A percentile compares a stretch with the other conserved stretches of the same genome.
Evolutionary conservation across 2,113 vertebrate genomes (phyloP).

Genomic region (Oncorhynchus kisutch): DNA sequence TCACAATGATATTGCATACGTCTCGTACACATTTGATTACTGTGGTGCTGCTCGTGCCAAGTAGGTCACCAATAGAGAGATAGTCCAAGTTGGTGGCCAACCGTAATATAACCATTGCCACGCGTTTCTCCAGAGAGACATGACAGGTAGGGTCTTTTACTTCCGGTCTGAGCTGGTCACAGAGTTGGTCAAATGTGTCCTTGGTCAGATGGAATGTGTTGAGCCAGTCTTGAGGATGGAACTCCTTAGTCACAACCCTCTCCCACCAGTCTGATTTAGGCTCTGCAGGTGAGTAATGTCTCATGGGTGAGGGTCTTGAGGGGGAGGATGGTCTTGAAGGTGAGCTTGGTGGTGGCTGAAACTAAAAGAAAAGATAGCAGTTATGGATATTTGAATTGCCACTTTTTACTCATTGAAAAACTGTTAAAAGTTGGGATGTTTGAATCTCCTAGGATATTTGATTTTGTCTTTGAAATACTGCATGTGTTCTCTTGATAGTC

Average conservation of each 20-base stretch:
- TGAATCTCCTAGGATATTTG: too few species aligned
- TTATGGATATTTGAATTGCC: not conserved
- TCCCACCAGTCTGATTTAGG: too few species aligned
- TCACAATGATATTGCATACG: slow-evolving; percentile 59
- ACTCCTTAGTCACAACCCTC: too few species aligned
- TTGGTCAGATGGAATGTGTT: slow-evolving; percentile 75
- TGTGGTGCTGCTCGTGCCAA: slow-evolving; percentile 62
- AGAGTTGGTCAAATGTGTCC: slow-evolving; percentile 70
- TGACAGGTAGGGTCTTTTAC: slow-evolving; percentile 45
- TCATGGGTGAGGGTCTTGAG: too few species aligned
- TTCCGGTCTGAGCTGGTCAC: slow-evolving; percentile 62
- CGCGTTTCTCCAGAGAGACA: slow-evolving; percentile 69
- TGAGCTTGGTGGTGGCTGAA: too few species aligned
- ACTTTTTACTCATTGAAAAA: too few species aligned
- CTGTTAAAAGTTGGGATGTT: too few species aligned
- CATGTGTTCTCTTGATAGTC: too few species aligned
- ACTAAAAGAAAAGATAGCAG: not conserved
- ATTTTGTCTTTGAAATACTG: too few species aligned
- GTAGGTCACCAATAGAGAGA: slow-evolving; percentile 61
- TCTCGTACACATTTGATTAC: slow-evolving; percentile 50
- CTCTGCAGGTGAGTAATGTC: too few species aligned
- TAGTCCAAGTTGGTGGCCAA: slow-evolving; percentile 70
- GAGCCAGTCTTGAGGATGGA: slow-evolving; percentile 68
- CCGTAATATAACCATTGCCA: slow-evolving; percentile 70
- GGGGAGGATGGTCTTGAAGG: too few species aligned